Evolutionary conservation across 2,797 vertebrate species (phyloP), one percentile per base, ranked within the genome.

Genomic region (Neopelma chrysocephalum): DNA sequence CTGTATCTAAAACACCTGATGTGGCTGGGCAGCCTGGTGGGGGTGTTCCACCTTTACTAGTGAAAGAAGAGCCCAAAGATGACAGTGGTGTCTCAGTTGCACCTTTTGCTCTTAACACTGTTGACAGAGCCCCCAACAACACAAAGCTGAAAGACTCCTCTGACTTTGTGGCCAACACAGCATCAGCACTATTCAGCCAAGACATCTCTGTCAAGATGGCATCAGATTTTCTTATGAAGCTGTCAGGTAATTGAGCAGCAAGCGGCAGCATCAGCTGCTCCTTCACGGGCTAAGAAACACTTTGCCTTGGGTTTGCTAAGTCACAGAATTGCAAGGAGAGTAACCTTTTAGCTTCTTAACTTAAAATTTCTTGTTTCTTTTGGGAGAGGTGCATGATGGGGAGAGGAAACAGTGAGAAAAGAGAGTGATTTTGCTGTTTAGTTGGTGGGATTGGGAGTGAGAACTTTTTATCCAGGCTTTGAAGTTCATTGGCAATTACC

Each of bases 141-240:
- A 98, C 97, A 93, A 98, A 98, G 91, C 96, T 98, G 97, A 98
- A 98, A 97, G 98, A 98, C 83, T 95, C 98, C 43, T 97, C 98
- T 66, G 98, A 98, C 93, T 98, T 96, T 93, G 96, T 98, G 96
- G 95, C 97, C 93, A 98, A 83, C 93, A 97, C 98, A 92, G 98
- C 98, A 34, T 98, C 99, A 69, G 99, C 99, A 31, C 98, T 99
- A 96, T 99, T 99, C 98, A 99, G 99, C 97, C 99, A 99, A 69
- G 99, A 99, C 97, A 99, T 99, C 97, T 99, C 98, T 72, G 99
- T 99, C 96, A 99, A 99, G 98, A 99, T 99, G 72, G 99, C 99
- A 93, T 99, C 99, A 54, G 99, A 99, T 98, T 99, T 99, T 98
- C 99, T 99, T 94, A 99, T 99, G 98, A 99, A 99, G 98, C 98